These are phyloP conservation scores for Dallia pectoralis DNA, from an alignment of 2,797 vertebrate species.

Conservation along the genomic window DNA sequence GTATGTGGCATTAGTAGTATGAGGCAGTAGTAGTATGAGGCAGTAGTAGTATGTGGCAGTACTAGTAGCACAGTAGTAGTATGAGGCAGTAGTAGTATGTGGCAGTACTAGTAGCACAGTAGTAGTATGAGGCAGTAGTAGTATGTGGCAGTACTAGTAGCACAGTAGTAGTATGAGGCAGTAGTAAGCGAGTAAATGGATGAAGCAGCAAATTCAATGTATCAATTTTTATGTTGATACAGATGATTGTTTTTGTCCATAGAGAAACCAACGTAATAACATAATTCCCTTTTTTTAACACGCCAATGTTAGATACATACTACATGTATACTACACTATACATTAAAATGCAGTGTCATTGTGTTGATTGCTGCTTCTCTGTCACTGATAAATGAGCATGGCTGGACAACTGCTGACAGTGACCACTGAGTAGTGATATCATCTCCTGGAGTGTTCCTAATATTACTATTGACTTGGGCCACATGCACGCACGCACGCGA, in stretches of 20 bases:
- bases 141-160: conserved; percentile 5
- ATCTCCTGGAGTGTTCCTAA: conserved; percentile 60
- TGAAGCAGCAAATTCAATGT: neutral
- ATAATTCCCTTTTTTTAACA: neutral
- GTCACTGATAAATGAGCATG: conserved; percentile 62
- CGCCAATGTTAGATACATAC: conserved; percentile 21
- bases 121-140: neutral
- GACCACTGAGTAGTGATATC: conserved; percentile 62
- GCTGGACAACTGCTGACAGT: conserved; percentile 61
- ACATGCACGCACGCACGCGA: conserved; percentile 13
- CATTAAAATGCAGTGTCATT: conserved; percentile 50
- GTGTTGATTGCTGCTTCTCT: conserved; percentile 61
- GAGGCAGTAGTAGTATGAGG: no score
- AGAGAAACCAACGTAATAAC: neutral
- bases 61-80: neutral
- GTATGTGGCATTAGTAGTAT: no score
- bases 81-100: no score
- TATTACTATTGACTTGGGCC: conserved; percentile 63
- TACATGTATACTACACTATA: neutral
- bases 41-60: no score
- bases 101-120: neutral
- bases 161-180: conserved; percentile 24
- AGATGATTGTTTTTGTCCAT: neutral
- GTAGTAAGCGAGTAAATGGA: neutral
- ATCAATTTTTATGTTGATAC: neutral